Base-by-base conservation (phyloP, 2,113 vertebrate genomes). In the Prochilodus magdalenae region DNA sequence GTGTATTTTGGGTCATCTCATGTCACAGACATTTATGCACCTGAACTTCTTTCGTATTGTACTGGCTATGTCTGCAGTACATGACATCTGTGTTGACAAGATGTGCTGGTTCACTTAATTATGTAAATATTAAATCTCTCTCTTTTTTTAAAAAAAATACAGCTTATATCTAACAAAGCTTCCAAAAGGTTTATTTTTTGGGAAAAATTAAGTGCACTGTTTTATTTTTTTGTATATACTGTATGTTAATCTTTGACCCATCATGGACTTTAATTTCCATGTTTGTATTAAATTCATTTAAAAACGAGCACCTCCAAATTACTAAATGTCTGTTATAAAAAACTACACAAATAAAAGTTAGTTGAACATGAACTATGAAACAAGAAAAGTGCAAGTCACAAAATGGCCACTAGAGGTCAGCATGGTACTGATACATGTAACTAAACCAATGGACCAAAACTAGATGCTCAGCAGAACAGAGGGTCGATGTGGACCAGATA, bases 151-250 rank as follows among this genome's bases (percentile, higher is more conserved):
- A 4, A 4, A 36, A 4, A 4, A 36, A 57, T 22, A 18, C 57
- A 60, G n/a, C n/a, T 11, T 70, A 70, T 70, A 44, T n/a, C 33
- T 14, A 74, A 62, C 18, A 47, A 27, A 76, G 29, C 20, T 22
- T 73, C 65, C 15, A 11, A 47, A 76, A 47, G 36, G 7, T 51
- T 30, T 71, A 55, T 73, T 72, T 10, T 63, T n/a, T 36, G 22
- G 57, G 12, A 44, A 66, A 66, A 22, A 24, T 55, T 55, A 55
- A 63, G 49, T 44, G 67, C 69, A 78, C 76, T 84, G 55, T 40
- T 65, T 24, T 75, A 22, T 36, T 33, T 66, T 18, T 63, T 71
- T 72, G 83, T 80, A 77, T 18, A 76, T 80, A 80, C 36, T 73
- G 29, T 55, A 65, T 80, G 40, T 76, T 44, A 66, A 57, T 18